Evolutionary conservation across 2,797 vertebrate species (phyloP), one percentile per base, ranked within the genome.

Genomic region (Hydrophis major): DNA sequence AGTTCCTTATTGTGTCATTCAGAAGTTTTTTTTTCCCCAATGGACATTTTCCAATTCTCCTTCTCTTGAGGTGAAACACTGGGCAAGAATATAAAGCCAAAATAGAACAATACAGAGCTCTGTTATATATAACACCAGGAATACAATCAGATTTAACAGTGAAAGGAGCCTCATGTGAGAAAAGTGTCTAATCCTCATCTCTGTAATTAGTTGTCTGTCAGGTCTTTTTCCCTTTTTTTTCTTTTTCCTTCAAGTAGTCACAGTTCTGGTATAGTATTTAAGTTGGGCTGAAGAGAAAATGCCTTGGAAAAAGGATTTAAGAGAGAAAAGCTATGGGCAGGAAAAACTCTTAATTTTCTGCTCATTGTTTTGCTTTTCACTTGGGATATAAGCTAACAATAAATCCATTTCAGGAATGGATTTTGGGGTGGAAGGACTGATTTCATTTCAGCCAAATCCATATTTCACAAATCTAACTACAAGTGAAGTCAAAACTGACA

Each of bases 1-100:
- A 87, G 89, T n/a, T 13, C 1, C 88, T 50, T 88, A 6, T 6
- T 94, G 86, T 89, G 88, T 42, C 90, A 87, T 92, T 91, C 42
- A 88, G 18, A 63, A 61, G 10, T 0, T 11, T 61, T 61, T 59
- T 93, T 3, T 10, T 83, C 83, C 22, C 88, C 22, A 69, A n/a
- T 4, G n/a, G 32, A 4, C 78, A 2, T 90, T 91, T 57, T 86
- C 6, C 90, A 93, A 32, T 61, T n/a, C 32, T 93, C 1, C 59
- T 50, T 92, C 1, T 28, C 78, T 47, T 4, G 4, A 12, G 89
- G 4, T 27, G 91, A 50, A 47, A 20, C 61, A 55, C 4, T 20
- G 28, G 83, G 22, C 13, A 90, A 95, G 90, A 27, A 83, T 61
- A 2, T 61, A 69, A 90, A 2, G 66, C 53, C 56, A 74, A 93